phyloP scores from a whole-genome alignment of 2,797 vertebrate species.

The Scolopax bukidnonensis region DNA sequence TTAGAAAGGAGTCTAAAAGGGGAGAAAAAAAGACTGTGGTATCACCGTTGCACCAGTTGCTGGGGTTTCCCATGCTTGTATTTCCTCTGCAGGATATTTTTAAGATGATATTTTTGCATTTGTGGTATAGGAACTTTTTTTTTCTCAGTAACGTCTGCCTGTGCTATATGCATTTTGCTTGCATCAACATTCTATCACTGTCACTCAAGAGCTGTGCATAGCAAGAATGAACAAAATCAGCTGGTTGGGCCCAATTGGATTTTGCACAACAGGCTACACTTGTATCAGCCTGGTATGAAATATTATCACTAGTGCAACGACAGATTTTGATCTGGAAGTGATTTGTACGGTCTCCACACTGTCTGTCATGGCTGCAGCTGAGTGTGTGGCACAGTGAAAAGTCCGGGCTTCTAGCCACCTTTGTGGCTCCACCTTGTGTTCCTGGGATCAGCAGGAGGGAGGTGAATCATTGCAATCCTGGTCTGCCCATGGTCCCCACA shows the following conservation, averaged over 20 bases:
- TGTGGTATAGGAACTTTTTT: not conserved
- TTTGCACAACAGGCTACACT: not conserved
- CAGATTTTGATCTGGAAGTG: not conserved
- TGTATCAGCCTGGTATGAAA: not conserved
- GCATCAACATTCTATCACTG: not conserved
- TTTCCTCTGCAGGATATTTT: constrained; percentile 29
- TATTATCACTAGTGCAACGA: not conserved
- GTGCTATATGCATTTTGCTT: not conserved
- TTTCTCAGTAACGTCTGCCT: not conserved
- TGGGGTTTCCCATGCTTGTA: not conserved
- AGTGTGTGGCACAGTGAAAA: not conserved
- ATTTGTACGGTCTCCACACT: rapidly evolving
- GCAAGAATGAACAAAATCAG: not conserved
- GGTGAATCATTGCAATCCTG: rapidly evolving
- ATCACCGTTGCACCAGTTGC: not conserved
- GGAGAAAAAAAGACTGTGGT: not conserved
- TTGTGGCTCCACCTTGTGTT: not conserved
- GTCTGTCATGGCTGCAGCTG: not conserved
- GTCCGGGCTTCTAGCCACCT: not conserved
- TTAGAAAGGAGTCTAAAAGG: not conserved
- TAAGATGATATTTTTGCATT: not conserved
- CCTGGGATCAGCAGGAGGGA: not conserved
- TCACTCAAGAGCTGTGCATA: not conserved
- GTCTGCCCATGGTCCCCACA: not conserved
- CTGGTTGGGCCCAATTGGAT: not conserved